These are phyloP conservation scores for Oedothorax gibbosus DNA, from an alignment of 1,140 invertebrate species.

Conservation along the genomic window DNA sequence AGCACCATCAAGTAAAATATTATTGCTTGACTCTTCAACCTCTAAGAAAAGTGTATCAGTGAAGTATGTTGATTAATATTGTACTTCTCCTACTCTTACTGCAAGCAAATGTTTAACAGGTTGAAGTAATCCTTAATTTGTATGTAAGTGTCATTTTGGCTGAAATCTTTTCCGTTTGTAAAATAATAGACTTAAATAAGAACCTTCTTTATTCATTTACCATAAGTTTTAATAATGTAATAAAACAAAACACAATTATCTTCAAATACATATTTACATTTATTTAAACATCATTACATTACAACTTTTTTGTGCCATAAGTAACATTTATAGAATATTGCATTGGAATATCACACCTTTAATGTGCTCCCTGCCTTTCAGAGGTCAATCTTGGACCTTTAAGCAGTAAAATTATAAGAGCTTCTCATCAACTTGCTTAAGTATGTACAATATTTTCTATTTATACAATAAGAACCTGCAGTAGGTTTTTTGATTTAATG, in stretches of 20 bases:
- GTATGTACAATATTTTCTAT: conserved; percentile 49
- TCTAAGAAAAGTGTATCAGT: too few relatives aligned
- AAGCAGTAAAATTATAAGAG: conserved; percentile 42
- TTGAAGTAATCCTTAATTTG: too few relatives aligned
- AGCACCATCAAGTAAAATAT: too few relatives aligned
- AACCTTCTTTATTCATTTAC: too few relatives aligned
- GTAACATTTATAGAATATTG: conserved; percentile 56
- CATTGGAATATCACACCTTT: conserved; percentile 52
- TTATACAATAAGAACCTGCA: conserved; percentile 29
- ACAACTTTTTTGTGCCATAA: conserved; percentile 40
- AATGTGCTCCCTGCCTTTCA: conserved; percentile 26
- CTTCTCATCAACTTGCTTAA: conserved; percentile 31
- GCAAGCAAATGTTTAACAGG: too few relatives aligned
- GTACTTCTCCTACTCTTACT: too few relatives aligned
- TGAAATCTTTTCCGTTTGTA: too few relatives aligned
- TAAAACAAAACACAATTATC: conserved; percentile 4
- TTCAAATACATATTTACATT: conserved; percentile 59
- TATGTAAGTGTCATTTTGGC: too few relatives aligned
- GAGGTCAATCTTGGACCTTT: conserved; percentile 14
- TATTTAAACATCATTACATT: conserved; percentile 52
- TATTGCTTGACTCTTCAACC: too few relatives aligned
- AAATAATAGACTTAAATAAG: too few relatives aligned
- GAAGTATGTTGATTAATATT: too few relatives aligned
- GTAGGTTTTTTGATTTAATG: conserved; percentile 12
- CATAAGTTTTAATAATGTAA: background rate